Base-by-base conservation (phyloP, 2,797 vertebrate species). In the Hirundo rustica region DNA sequence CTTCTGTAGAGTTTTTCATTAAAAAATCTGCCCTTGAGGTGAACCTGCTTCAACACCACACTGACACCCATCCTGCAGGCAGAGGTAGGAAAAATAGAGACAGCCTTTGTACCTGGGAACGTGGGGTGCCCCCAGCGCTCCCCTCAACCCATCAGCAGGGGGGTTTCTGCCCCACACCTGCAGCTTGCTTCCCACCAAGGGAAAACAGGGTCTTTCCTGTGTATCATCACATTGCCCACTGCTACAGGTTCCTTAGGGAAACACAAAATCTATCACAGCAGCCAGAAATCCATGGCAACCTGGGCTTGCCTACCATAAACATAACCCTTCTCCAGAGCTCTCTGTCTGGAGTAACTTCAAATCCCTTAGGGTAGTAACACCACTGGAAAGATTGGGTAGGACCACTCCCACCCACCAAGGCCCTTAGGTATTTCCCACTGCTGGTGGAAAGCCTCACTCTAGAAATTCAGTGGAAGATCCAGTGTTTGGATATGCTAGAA, bases 181-280 rank as follows among this genome's bases (percentile, higher is more conserved):
- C 29, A 68, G 45, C n/a, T 51, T 86, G 19, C 70, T 71, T 54
- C 30, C 23, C 29, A 10, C 9, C 2, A 1, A 44, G 34, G 26
- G 66, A 78, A 75, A 91, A 75, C 2, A n/a, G 15, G 73, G 16
- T 20, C 25, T 78, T 53, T 81, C 29, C 34, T 17, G 38, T 0
- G 0, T n/a, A 40, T n/a, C 27, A 27, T 40, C 45, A 26, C 1
- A 0, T 5, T 57, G 36, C 23, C 25, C 11, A 18, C 54, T 80
- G 68, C 61, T 53, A 29, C 1, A 2, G 13, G 11, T n/a, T 80
- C 57, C 36, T 74, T 22, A 23, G 36, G 53, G 57, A 83, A 77
- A 62, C 3, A 19, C 20, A 74, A 25, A 64, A n/a, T 38, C 44
- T n/a, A 19, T 17, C 34, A 12, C 16, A 66, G 44, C 1, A 4